Evolutionary conservation across 2,113 vertebrate genomes (phyloP).

Genomic region (Lontra canadensis): DNA sequence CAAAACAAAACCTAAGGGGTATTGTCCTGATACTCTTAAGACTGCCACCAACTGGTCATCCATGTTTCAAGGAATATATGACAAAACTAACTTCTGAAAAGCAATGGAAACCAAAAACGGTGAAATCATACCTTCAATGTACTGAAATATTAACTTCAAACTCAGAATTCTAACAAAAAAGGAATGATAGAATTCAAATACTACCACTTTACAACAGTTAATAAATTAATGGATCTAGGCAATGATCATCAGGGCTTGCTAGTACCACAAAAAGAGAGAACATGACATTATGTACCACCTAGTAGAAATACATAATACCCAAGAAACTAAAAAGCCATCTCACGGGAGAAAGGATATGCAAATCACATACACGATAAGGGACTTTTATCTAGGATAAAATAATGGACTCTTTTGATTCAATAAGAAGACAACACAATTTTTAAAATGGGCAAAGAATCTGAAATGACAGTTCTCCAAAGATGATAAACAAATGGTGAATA

Average conservation of each 20-base stretch:
- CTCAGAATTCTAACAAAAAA: slow-evolving; percentile 14
- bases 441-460: not conserved
- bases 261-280: not conserved
- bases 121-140: not conserved
- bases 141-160: not conserved
- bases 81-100: slow-evolving; percentile 28
- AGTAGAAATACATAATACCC: not conserved
- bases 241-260: not conserved
- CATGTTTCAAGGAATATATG: not conserved
- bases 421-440: not conserved
- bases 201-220: not conserved
- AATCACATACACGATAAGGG: not conserved
- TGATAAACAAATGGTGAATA: not conserved
- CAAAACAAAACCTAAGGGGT: not conserved
- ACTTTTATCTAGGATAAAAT: not conserved
- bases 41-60: not conserved
- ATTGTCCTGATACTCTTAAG: not conserved
- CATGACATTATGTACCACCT: not conserved
- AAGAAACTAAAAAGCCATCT: not conserved
- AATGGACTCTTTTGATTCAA: not conserved
- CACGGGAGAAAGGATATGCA: not conserved
- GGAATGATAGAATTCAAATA: not conserved
- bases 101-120: not conserved
- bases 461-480: not conserved
- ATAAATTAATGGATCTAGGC: not conserved